Evolutionary conservation across 2,113 vertebrate genomes (phyloP).

Genomic region (Chaenocephalus aceratus): DNA sequence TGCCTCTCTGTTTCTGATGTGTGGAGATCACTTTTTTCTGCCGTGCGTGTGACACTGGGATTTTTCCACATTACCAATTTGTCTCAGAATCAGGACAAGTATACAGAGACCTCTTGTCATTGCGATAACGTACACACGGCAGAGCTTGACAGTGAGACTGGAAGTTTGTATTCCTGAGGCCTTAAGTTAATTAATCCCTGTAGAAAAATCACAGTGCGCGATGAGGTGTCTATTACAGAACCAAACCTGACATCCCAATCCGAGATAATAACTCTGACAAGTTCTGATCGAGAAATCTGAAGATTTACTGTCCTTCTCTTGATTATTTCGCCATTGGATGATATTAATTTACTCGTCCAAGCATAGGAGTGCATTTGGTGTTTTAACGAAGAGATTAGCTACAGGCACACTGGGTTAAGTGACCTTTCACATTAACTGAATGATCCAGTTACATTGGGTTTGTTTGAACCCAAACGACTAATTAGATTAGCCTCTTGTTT

Average conservation of each 20-base stretch:
- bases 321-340: conserved; percentile 17
- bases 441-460: conserved; percentile 81
- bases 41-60: conserved; percentile 28
- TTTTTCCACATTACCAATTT: conserved; percentile 68
- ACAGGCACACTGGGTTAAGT: conserved; percentile 78
- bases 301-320: background rate
- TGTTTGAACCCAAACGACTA: conserved; percentile 82
- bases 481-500: conserved; percentile 80
- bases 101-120: conserved; percentile 68
- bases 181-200: conserved; percentile 78
- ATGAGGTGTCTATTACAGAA: conserved; percentile 64
- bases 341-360: conserved; percentile 59
- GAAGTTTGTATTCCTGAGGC: conserved; percentile 72
- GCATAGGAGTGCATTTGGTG: conserved; percentile 57
- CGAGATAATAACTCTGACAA: conserved; percentile 57
- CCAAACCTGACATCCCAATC: conserved; percentile 65
- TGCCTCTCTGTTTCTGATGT: conserved; percentile 59
- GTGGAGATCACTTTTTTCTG: conserved; percentile 39
- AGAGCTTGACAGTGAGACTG: conserved; percentile 66
- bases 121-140: conserved; percentile 48
- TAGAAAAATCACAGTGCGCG: conserved; percentile 44
- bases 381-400: conserved; percentile 67
- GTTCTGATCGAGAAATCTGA: conserved; percentile 27
- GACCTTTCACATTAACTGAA: conserved; percentile 84
- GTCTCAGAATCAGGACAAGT: conserved; percentile 63